These are phyloP conservation scores for Pterostichus madidus DNA, from an alignment of 2,888 invertebrate genomes.

Conservation along the genomic window DNA sequence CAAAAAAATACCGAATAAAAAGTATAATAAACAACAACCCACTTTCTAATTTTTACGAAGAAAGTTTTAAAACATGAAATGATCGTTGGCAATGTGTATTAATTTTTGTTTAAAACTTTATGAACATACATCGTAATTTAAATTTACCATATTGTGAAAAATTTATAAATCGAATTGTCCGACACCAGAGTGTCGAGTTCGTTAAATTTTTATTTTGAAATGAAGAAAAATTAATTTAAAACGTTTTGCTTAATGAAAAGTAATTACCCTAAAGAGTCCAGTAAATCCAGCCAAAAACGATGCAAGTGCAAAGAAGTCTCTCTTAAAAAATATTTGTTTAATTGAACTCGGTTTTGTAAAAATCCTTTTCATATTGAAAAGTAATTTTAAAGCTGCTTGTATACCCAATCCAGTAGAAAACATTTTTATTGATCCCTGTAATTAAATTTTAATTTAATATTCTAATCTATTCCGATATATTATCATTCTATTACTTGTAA, in stretches of 20 bases:
- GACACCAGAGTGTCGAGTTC: too few species aligned
- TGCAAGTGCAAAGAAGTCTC: constrained; percentile 81
- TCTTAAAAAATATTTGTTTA: constrained; percentile 79
- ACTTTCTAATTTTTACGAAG: too few species aligned
- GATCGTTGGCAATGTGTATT: too few species aligned
- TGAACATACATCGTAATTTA: too few species aligned
- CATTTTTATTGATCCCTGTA: constrained; percentile 80
- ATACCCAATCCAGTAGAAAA: constrained; percentile 82
- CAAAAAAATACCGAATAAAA: too few species aligned
- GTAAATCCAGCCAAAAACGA: constrained; percentile 85
- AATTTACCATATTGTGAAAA: too few species aligned
- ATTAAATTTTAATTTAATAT: constrained; percentile 68
- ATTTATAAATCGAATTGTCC: too few species aligned
- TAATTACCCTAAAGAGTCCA: constrained; percentile 82
- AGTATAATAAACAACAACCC: too few species aligned
- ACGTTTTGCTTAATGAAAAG: neutral
- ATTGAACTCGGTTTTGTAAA: constrained; percentile 78
- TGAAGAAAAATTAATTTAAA: too few species aligned
- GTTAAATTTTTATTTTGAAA: too few species aligned
- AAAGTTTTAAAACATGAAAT: too few species aligned
- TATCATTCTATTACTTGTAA: constrained; percentile 76
- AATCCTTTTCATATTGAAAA: constrained; percentile 80
- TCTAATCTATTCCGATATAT: neutral
- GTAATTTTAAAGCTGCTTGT: constrained; percentile 81
- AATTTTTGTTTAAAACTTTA: too few species aligned